Evolutionary conservation across 2,797 vertebrate genomes (phyloP).

Genomic region (Cygnus olor): DNA sequence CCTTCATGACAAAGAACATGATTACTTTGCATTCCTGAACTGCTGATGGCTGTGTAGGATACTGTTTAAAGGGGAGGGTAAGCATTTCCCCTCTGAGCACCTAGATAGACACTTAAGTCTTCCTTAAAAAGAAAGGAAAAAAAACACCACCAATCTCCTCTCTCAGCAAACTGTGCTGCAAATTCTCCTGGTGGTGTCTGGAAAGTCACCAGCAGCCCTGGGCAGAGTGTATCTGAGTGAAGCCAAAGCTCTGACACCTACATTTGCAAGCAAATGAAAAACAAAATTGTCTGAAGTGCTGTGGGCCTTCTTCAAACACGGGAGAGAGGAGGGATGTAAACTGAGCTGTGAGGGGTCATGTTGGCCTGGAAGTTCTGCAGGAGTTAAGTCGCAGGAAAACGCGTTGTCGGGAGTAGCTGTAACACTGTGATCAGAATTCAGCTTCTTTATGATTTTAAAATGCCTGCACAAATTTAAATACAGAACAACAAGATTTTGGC

Average conservation of each 20-base stretch:
- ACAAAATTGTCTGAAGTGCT: not conserved
- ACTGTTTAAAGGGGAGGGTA: not conserved
- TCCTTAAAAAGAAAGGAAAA: not conserved
- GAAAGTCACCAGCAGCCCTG: not conserved
- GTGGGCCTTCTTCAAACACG: not conserved
- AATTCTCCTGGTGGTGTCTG: not conserved
- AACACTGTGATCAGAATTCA: not conserved
- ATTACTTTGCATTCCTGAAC: constrained; percentile 37
- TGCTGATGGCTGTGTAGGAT: not conserved
- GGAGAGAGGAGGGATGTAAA: not conserved
- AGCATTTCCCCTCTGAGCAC: not conserved
- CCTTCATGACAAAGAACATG: constrained; percentile 8
- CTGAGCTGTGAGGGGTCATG: not conserved
- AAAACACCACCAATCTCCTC: not conserved
- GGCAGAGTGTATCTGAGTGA: not conserved
- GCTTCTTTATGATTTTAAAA: not conserved
- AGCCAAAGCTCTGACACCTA: not conserved
- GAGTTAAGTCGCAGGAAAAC: not conserved
- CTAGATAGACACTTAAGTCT: not conserved
- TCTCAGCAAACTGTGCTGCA: not conserved
- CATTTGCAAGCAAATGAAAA: not conserved
- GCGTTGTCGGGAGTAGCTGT: not conserved
- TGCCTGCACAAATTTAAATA: not conserved
- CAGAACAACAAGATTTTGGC: not conserved
- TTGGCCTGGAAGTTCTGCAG: not conserved